Base-by-base conservation (phyloP, 2,797 vertebrate species). In the Anguilla marmorata region DNA sequence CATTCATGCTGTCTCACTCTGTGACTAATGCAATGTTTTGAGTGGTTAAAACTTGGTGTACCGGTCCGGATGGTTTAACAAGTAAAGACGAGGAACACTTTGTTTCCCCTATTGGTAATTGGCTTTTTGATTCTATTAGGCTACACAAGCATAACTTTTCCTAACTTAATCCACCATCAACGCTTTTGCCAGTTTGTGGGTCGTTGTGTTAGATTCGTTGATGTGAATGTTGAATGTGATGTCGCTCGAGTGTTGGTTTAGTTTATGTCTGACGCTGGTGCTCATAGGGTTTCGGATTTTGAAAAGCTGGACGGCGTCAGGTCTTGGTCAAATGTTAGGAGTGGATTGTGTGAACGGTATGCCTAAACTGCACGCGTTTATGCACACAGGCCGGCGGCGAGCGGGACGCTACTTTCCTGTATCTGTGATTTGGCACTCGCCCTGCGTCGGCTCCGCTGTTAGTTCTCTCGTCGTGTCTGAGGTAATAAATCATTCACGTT, bases 41-140 rank as follows among this genome's bases (percentile, higher is more conserved):
- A 24, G 1, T 45, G 19, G 41, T 48, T n/a, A 19, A 48, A 45
- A 50, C 37, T 24, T 21, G 76, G 24, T 12, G 41, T 48, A 80
- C 76, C 76, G 76, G 76, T 80, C 48, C 19, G 76, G 41, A 21
- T 41, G 48, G 76, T 80, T 80, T 24, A 80, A 80, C 76, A 45
- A 48, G 76, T 48, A 24, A 8, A 45, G 76, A 74, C 27, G 27
- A 80, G 76, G 21, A 21, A 48, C 37, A 48, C 1, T 6, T 56
- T 56, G 54, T 56, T 56, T 56, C 11, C 12, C 54, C 12, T 11
- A 56, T 14, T 14, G 14, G 12, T 12, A 56, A 16, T 19, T 2
- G 14, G 14, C 54, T 16, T 56, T 56, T 56, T 56, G 11, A 14
- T 56, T 56, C 11, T 14, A 14, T 56, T 16, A 56, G 54, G 11